Evolutionary conservation across 2,888 invertebrate species (phyloP).

Genomic region (Noctua fimbriata): DNA sequence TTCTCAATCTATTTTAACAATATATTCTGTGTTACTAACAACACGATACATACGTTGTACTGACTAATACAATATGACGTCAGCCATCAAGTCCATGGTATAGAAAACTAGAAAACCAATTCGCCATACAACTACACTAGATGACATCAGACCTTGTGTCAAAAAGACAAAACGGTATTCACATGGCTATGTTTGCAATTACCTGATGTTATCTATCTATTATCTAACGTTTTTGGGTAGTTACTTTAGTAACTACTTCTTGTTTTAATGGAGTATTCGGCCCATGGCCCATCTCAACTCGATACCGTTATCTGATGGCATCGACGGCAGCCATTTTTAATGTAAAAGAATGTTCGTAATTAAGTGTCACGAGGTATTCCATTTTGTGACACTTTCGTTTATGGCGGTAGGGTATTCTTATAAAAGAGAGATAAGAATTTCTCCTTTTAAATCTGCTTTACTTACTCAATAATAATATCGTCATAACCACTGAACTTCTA

Average conservation of each 20-base stretch:
- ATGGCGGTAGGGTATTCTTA: conserved; percentile 3
- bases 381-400: conserved; percentile 41
- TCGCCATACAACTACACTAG: conserved; percentile 1
- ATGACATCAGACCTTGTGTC: conserved; percentile 47
- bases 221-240: conserved; percentile 31
- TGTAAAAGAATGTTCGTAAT: conserved; percentile 28
- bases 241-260: conserved; percentile 21
- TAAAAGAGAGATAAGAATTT: not conserved
- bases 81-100: not conserved
- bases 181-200: conserved; percentile 35
- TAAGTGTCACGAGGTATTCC: conserved; percentile 41
- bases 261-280: not conserved
- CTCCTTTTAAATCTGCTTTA: not conserved
- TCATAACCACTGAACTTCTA: not conserved
- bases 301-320: conserved; percentile 31
- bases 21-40: not conserved
- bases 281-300: not conserved
- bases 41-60: not conserved
- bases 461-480: not conserved
- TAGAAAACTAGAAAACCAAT: conserved; percentile 31
- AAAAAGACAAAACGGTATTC: conserved; percentile 30
- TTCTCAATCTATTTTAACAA: conserved; percentile 2
- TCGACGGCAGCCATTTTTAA: conserved; percentile 19
- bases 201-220: conserved; percentile 43
- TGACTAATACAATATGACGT: conserved; percentile 24